Conservation (phyloP, 2,888 invertebrate genomes). For the Pheosia gnoma region DNA sequence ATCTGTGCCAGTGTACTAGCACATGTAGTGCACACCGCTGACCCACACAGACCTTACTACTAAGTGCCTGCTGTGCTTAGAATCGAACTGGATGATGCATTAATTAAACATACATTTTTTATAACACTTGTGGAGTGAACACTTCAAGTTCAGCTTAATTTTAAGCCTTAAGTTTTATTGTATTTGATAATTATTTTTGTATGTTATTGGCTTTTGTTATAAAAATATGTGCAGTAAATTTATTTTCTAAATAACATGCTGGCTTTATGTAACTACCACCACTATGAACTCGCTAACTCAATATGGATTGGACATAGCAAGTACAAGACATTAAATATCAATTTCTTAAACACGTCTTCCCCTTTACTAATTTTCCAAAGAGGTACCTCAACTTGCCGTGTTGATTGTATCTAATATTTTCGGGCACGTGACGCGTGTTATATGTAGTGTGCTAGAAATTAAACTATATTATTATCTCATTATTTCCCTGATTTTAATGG, state of each 20-base stretch:
- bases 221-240: constrained; percentile 35
- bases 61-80: constrained; percentile 60
- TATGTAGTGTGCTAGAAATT: constrained; percentile 50
- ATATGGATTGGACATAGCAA: constrained; percentile 34
- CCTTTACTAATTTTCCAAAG: constrained; percentile 39
- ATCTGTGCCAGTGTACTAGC: constrained; percentile 20
- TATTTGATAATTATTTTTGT: constrained; percentile 41
- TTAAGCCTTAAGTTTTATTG: constrained; percentile 46
- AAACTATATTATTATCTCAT: constrained; percentile 32
- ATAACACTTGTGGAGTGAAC: constrained; percentile 22
- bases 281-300: constrained; percentile 10
- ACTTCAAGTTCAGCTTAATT: constrained; percentile 37
- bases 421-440: constrained; percentile 27
- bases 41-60: constrained; percentile 44
- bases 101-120: constrained; percentile 19
- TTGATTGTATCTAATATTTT: constrained; percentile 17
- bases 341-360: constrained; percentile 42
- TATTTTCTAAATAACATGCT: constrained; percentile 31
- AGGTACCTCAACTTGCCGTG: constrained; percentile 27
- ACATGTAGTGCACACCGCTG: constrained; percentile 30
- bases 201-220: constrained; percentile 45
- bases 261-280: constrained; percentile 21
- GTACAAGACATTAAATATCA: constrained; percentile 41
- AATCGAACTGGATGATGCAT: constrained; percentile 25
- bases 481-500: constrained; percentile 44